phyloP scores from a whole-genome alignment of 2,113 vertebrate species.

The Spea bombifrons region DNA sequence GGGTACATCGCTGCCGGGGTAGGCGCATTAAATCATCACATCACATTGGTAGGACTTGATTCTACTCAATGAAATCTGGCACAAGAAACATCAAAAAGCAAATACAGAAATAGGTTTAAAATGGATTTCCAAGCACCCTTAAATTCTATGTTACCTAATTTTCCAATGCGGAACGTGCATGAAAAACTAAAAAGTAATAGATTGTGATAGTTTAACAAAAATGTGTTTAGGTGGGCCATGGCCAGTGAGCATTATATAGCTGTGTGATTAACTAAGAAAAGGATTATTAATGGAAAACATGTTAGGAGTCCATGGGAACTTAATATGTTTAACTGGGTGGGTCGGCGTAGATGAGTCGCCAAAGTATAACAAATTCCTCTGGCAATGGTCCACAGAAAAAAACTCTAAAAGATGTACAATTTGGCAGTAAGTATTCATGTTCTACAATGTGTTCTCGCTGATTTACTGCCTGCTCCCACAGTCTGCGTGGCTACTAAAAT shows the following conservation, averaged over 20 bases:
- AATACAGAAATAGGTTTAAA: no score
- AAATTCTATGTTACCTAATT: no score
- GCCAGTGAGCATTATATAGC: not conserved
- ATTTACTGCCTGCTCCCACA: constrained; percentile 7
- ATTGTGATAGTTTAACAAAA: not conserved
- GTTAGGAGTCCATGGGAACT: not conserved
- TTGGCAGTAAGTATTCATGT: constrained; percentile 11
- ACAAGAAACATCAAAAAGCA: no score
- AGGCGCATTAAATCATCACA: no score
- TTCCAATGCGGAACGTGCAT: no score
- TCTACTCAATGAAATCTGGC: no score
- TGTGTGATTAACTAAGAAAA: not conserved
- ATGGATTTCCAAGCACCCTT: no score
- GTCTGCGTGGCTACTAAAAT: constrained; percentile 8
- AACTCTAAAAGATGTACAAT: constrained; percentile 6
- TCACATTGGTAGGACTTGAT: no score
- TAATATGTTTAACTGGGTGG: constrained; percentile 28
- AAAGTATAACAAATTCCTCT: constrained; percentile 21
- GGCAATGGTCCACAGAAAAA: constrained; percentile 5
- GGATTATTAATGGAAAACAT: not conserved
- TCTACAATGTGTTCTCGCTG: constrained; percentile 9
- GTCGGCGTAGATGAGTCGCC: not conserved
- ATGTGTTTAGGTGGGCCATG: constrained; percentile 1
- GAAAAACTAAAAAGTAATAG: no score
- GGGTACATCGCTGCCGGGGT: no score